A percentile compares a stretch with the other conserved stretches of the same genome.
Conservation (phyloP, 2,797 vertebrate species). For the Poeciliopsis paucimaculata region DNA sequence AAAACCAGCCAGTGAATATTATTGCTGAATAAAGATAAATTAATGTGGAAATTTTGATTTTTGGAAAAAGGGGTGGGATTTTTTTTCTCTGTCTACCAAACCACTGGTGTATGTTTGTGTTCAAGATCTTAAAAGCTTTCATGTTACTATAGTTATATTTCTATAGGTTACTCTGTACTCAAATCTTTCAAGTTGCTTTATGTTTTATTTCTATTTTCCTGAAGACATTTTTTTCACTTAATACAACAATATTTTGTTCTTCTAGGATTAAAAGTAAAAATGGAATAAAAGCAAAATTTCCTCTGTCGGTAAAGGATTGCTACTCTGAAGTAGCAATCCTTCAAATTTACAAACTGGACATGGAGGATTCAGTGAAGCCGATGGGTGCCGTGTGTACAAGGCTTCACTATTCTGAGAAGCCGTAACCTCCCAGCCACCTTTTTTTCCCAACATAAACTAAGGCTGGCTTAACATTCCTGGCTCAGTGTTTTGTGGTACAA, state of each 20-base stretch:
- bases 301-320: not conserved
- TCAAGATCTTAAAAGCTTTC: not conserved
- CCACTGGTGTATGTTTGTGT: not conserved
- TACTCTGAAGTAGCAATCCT: not conserved
- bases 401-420: slow-evolving; percentile 62
- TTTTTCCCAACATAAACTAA: slow-evolving; percentile 37
- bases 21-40: not conserved
- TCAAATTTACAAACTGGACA: slow-evolving; percentile 15
- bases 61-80: not conserved
- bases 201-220: not conserved
- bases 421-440: slow-evolving; percentile 32
- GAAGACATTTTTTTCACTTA: not conserved
- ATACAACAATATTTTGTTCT: not conserved
- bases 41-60: not conserved
- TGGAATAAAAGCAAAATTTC: not conserved
- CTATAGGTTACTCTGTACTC: not conserved
- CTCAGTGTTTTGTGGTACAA: slow-evolving; percentile 46
- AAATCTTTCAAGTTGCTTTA: not conserved
- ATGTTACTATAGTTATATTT: not conserved
- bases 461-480: slow-evolving; percentile 55
- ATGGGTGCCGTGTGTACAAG: slow-evolving; percentile 43
- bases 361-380: slow-evolving; percentile 24
- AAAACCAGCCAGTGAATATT: not conserved
- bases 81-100: not conserved
- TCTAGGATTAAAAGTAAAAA: not conserved